Conservation (phyloP, 35 echinoderm and acorn worm species). For the Chiridota heheva region DNA sequence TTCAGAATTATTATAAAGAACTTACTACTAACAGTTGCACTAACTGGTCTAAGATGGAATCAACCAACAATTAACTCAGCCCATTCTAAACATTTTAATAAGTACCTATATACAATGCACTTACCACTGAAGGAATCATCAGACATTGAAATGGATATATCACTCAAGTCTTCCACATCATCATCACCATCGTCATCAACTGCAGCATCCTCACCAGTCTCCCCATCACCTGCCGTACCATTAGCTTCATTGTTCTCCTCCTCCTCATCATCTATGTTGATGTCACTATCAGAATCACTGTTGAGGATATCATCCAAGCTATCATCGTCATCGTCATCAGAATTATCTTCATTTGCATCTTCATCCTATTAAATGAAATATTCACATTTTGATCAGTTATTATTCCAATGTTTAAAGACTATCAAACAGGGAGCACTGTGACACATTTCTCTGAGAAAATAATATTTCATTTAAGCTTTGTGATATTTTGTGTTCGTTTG, state of each 20-base stretch:
- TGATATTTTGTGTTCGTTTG: neutral
- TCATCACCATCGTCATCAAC: slow-evolving; percentile 36
- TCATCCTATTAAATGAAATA: neutral
- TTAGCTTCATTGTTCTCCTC: slow-evolving; percentile 24
- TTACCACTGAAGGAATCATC: slow-evolving; percentile 41
- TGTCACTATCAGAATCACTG: neutral
- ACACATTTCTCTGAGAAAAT: neutral
- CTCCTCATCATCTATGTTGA: slow-evolving; percentile 13
- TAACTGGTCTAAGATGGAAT: no score
- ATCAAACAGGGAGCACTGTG: neutral
- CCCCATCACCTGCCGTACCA: slow-evolving; percentile 12
- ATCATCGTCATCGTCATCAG: slow-evolving; percentile 29
- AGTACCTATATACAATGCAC: neutral
- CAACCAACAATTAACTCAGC: no score
- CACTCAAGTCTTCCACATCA: slow-evolving; percentile 27
- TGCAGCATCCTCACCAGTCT: slow-evolving; percentile 42
- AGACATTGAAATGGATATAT: neutral
- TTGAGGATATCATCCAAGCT: slow-evolving; percentile 26
- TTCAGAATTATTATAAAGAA: no score
- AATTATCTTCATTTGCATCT: neutral
- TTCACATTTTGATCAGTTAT: neutral
- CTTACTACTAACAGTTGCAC: no score
- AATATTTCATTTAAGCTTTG: neutral
- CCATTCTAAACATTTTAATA: no score
- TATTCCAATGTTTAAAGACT: neutral